phyloP scores from a whole-genome alignment of 2,113 vertebrate species.

The Pterocles burchelli region DNA sequence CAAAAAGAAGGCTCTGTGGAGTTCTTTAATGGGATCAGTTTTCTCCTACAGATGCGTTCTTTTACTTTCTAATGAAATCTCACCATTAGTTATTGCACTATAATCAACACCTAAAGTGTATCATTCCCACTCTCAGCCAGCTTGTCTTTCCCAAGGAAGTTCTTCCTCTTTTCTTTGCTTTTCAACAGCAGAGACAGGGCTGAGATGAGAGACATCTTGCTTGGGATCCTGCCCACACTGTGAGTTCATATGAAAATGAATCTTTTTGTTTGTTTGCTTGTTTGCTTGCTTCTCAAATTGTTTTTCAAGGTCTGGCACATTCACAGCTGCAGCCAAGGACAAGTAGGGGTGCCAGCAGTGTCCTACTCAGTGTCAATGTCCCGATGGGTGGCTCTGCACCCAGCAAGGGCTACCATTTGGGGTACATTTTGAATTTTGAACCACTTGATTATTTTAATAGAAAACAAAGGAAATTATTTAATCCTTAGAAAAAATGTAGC shows the following conservation, averaged over 20 bases:
- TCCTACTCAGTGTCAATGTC: background rate
- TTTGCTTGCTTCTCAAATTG: slow-evolving; percentile 45
- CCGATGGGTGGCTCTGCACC: background rate
- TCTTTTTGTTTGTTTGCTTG: slow-evolving; percentile 56
- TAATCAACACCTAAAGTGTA: slow-evolving; percentile 20
- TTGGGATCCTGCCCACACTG: slow-evolving; percentile 41
- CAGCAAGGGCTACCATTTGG: background rate
- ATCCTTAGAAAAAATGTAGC: background rate
- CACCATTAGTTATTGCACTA: background rate
- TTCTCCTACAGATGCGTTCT: background rate
- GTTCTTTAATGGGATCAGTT: background rate
- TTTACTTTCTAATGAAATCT: slow-evolving; percentile 21
- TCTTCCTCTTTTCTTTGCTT: slow-evolving; percentile 45
- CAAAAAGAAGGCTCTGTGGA: background rate
- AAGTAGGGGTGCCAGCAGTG: background rate
- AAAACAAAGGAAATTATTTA: slow-evolving; percentile 30
- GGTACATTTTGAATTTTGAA: slow-evolving; percentile 1
- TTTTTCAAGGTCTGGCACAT: slow-evolving; percentile 48
- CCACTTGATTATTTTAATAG: background rate
- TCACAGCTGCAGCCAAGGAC: background rate
- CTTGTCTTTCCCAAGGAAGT: slow-evolving; percentile 6
- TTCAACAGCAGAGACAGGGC: slow-evolving; percentile 33
- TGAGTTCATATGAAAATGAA: slow-evolving; percentile 61
- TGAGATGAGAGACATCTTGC: slow-evolving; percentile 43
- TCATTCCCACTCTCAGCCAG: background rate